These are phyloP conservation scores for Drosophila suzukii DNA, from an alignment of 1,140 invertebrate genomes.

Conservation along the genomic window DNA sequence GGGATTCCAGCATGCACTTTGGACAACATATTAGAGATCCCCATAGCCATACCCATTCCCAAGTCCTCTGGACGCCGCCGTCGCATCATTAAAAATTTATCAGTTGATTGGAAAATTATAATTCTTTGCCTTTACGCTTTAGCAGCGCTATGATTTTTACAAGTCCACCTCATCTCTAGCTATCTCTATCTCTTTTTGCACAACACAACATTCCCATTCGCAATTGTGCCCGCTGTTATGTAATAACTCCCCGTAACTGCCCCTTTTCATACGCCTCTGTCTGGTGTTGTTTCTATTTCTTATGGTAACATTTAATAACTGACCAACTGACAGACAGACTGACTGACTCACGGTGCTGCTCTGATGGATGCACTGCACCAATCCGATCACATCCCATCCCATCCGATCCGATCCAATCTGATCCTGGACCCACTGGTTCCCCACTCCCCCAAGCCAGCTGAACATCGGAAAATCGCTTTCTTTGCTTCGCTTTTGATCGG, in stretches of 20 bases:
- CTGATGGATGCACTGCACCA: conserved; percentile 49
- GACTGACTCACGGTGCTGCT: conserved; percentile 26
- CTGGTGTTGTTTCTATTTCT: conserved; percentile 46
- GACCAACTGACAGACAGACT: conserved; percentile 36
- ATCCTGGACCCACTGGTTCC: conserved; percentile 8
- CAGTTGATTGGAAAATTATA: conserved; percentile 83
- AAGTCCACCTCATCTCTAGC: conserved; percentile 19
- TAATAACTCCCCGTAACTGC: conserved; percentile 46
- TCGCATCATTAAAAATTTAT: conserved; percentile 82
- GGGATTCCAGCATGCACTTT: conserved; percentile 72
- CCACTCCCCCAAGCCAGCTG: not conserved
- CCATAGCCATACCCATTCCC: not conserved
- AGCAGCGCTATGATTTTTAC: conserved; percentile 69
- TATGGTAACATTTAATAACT: conserved; percentile 77
- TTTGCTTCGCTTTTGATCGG: conserved; percentile 40
- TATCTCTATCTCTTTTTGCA: not conserved
- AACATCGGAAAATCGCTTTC: conserved; percentile 29
- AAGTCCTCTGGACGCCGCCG: conserved; percentile 13
- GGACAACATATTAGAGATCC: conserved; percentile 69
- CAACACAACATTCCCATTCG: conserved; percentile 8
- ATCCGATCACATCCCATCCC: conserved; percentile 16
- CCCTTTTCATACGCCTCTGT: not conserved
- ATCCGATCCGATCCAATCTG: conserved; percentile 5
- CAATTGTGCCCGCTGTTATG: conserved; percentile 52
- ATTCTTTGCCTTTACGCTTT: conserved; percentile 79